Evolutionary conservation across 23 tunicate species (phyloP), one percentile per base, ranked within the genome.

Genomic region (Clavelina lepadiformis): DNA sequence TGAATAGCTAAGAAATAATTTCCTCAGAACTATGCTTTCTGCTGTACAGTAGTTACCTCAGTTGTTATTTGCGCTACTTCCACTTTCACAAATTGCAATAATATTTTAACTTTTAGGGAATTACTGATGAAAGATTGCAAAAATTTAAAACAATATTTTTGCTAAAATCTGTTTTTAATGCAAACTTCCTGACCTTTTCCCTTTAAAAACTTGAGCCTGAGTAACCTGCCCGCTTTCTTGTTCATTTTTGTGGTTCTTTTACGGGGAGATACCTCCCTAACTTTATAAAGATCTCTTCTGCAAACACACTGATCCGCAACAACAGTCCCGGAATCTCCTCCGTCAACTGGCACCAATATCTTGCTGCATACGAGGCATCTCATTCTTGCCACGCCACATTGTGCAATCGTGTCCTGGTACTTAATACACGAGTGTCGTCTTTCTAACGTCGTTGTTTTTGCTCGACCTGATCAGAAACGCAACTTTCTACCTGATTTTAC

Each of bases 391-490:
- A 72, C 57, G 6, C 78, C 78, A 30, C 78, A 72, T 30, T 58
- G 24, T 3, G 78, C 78, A 2, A 72, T 41, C 41, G 50, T 38
- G 50, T 58, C n/a, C 67, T 72, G 78, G 33, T 72, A 68, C 23
- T 44, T 58, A 20, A 72, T 19, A 22, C 67, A 72, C 3, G 51
- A 22, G 8, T 8, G 23, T 20, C 52, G 51, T 28, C 72, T 21
- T 27, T 66, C 72, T 26, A 66, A 46, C 15, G 57, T 66, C n/a
- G 72, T 46, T 20, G n/a, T n/a, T n/a, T n/a, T n/a, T n/a, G n/a
- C n/a, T n/a, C n/a, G n/a, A n/a, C n/a, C n/a, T n/a, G n/a, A n/a
- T n/a, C n/a, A n/a, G n/a, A n/a, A n/a, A n/a, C n/a, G n/a, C n/a
- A n/a, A n/a, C n/a, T n/a, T n/a, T n/a, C n/a, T n/a, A n/a, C n/a